phyloP scores from a whole-genome alignment of 2,888 invertebrate species.

The Drosophila recens region DNA sequence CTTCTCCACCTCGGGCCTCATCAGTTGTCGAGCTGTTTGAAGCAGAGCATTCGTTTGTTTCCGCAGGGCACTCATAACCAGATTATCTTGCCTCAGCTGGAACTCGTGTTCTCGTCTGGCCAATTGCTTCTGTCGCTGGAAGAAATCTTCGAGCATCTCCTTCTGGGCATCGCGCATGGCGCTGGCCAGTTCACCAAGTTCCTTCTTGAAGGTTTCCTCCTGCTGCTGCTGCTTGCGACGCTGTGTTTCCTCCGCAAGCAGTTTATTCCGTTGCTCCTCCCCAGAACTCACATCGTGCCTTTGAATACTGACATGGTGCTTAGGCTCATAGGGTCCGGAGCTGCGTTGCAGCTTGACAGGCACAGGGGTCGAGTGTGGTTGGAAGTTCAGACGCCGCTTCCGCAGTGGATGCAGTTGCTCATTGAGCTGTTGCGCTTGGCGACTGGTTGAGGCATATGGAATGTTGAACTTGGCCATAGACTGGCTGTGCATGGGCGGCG shows the following conservation, averaged over 20 bases:
- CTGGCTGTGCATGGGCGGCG: slow-evolving; percentile 41
- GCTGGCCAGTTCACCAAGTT: slow-evolving; percentile 78
- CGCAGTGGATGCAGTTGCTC: slow-evolving; percentile 37
- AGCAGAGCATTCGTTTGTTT: slow-evolving; percentile 81
- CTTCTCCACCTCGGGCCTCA: slow-evolving; percentile 20
- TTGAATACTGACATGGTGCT: slow-evolving; percentile 9
- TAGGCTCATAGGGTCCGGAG: slow-evolving; percentile 20
- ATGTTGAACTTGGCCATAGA: slow-evolving; percentile 25
- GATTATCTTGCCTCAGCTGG: slow-evolving; percentile 81
- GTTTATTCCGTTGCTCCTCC: slow-evolving; percentile 13
- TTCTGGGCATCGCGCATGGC: slow-evolving; percentile 80
- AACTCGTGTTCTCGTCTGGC: slow-evolving; percentile 83
- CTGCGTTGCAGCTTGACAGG: slow-evolving; percentile 72
- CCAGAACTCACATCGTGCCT: slow-evolving; percentile 25
- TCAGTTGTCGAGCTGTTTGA: slow-evolving; percentile 63
- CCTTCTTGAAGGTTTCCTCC: slow-evolving; percentile 73
- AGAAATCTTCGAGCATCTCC: slow-evolving; percentile 82
- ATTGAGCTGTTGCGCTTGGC: slow-evolving; percentile 55
- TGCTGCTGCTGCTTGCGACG: slow-evolving; percentile 57
- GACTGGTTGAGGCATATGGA: slow-evolving; percentile 61
- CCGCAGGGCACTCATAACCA: slow-evolving; percentile 81
- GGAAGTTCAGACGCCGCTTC: slow-evolving; percentile 52
- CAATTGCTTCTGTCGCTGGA: slow-evolving; percentile 82
- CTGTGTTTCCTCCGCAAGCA: slow-evolving; percentile 25
- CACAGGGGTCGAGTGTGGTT: slow-evolving; percentile 41